phyloP scores from a whole-genome alignment of 2,113 vertebrate genomes.

The Cynocephalus volans region DNA sequence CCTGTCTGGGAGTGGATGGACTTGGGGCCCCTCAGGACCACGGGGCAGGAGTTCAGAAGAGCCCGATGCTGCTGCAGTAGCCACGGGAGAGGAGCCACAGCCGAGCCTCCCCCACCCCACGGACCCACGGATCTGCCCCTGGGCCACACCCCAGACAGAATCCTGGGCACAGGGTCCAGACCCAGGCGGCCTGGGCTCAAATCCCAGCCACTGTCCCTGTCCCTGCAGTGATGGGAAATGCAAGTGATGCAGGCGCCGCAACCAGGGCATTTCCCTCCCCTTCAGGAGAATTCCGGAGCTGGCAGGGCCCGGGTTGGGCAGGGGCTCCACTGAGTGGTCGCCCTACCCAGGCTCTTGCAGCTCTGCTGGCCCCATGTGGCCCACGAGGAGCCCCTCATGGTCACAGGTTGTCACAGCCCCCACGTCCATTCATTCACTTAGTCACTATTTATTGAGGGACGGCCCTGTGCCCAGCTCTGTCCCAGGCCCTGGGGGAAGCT shows the following conservation, averaged over 20 bases:
- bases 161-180: too few relatives aligned
- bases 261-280: fast-evolving
- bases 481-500: not conserved
- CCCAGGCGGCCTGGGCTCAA: not conserved
- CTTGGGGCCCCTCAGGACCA: not conserved
- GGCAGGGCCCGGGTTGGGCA: not conserved
- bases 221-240: not conserved
- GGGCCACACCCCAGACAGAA: not conserved
- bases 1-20: not conserved
- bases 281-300: not conserved
- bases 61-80: fast-evolving
- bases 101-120: fast-evolving
- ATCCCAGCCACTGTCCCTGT: not conserved
- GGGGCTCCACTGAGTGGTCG: not conserved
- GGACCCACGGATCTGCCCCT: not conserved
- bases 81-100: fast-evolving
- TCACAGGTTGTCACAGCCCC: not conserved
- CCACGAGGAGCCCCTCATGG: not conserved
- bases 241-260: fast-evolving
- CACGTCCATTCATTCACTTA: not conserved
- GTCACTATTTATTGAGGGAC: not conserved
- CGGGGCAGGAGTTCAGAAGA: not conserved
- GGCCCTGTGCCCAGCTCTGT: not conserved
- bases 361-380: not conserved
- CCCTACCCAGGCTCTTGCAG: not conserved